phyloP scores from a whole-genome alignment of 2,797 vertebrate genomes.

The Chloroceryle amazona region DNA sequence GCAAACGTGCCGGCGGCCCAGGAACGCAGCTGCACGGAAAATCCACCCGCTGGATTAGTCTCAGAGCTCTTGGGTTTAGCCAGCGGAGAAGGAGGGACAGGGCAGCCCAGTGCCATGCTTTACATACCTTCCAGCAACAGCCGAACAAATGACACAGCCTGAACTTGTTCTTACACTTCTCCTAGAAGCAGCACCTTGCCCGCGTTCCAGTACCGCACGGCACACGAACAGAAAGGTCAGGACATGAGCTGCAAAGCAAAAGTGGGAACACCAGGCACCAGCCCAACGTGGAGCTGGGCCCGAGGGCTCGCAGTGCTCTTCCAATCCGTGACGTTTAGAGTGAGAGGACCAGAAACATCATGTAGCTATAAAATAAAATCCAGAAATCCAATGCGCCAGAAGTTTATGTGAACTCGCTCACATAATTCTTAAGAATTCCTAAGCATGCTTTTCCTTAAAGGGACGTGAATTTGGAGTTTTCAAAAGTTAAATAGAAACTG shows the following conservation, averaged over 20 bases:
- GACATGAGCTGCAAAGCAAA: neutral
- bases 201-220: neutral
- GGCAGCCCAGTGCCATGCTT: neutral
- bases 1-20: neutral
- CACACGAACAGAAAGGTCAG: neutral
- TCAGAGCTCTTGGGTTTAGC: neutral
- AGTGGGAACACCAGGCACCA: neutral
- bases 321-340: neutral
- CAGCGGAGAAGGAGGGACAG: neutral
- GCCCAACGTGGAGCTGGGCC: fast-evolving
- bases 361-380: neutral
- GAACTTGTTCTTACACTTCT: neutral
- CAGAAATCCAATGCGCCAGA: neutral
- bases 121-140: neutral
- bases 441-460: neutral
- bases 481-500: neutral
- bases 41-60: neutral
- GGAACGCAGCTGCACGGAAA: neutral
- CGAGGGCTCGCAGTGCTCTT: neutral
- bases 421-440: fast-evolving
- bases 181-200: neutral
- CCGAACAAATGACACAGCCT: neutral
- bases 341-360: neutral
- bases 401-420: neutral
- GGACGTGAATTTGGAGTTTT: neutral